phyloP scores from a whole-genome alignment of 2,888 invertebrate genomes.

The Metalampra italica region DNA sequence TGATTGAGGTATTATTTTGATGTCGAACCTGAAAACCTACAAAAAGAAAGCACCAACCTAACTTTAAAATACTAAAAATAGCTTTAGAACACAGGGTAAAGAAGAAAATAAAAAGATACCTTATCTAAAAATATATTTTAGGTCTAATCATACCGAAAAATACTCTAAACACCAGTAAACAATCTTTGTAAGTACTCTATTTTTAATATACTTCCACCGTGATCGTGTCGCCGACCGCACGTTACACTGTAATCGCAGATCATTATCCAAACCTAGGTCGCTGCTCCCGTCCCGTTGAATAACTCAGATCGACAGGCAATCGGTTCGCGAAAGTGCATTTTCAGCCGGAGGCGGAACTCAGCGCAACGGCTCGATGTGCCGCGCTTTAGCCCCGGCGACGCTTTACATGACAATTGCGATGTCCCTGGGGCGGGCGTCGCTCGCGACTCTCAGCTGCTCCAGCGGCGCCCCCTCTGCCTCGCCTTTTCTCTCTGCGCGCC shows the following conservation, averaged over 20 bases:
- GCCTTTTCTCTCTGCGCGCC: conserved; percentile 24
- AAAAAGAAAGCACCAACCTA: too few relatives aligned
- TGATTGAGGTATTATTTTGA: neutral
- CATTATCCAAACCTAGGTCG: conserved; percentile 57
- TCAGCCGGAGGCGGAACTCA: conserved; percentile 60
- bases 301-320: conserved; percentile 70
- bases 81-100: too few relatives aligned
- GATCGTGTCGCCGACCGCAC: conserved; percentile 35
- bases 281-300: conserved; percentile 47
- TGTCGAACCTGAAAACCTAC: neutral
- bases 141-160: too few relatives aligned
- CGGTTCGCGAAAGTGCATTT: conserved; percentile 73
- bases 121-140: too few relatives aligned
- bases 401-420: conserved; percentile 73
- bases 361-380: conserved; percentile 40
- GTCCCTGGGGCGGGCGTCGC: conserved; percentile 55
- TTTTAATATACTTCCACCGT: conserved; percentile 28
- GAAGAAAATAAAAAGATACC: too few relatives aligned
- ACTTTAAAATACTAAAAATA: too few relatives aligned
- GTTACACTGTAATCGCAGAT: conserved; percentile 46
- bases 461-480: conserved; percentile 31
- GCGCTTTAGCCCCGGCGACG: conserved; percentile 48
- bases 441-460: conserved; percentile 43
- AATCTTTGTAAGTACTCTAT: neutral
- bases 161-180: too few relatives aligned